Percentiles rank a stretch among this genome's conserved stretches.
Conservation (phyloP, 2,888 invertebrate species). For the Lepidochrysops patricia region DNA sequence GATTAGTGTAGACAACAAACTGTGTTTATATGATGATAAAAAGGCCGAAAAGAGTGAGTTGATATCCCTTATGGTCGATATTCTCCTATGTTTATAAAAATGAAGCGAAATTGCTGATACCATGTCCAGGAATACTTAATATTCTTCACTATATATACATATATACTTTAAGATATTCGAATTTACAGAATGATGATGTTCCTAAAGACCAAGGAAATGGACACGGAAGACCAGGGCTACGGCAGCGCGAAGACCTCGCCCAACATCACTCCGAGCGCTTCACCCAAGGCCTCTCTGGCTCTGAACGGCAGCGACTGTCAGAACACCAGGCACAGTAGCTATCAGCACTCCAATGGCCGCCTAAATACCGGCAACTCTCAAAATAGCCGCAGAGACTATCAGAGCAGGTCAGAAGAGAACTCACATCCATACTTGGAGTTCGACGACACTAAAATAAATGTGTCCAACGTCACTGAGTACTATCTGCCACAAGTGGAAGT, state of each 20-base stretch:
- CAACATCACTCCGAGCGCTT: slow-evolving; percentile 47
- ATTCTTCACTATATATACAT: too few species aligned
- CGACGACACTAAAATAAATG: slow-evolving; percentile 32
- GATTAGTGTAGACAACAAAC: too few species aligned
- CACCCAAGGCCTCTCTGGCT: slow-evolving; percentile 47
- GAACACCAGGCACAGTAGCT: too few species aligned
- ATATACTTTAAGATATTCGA: background rate
- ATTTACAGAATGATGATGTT: slow-evolving; percentile 64
- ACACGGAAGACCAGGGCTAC: slow-evolving; percentile 58
- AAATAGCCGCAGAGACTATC: slow-evolving; percentile 13
- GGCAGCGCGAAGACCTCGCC: slow-evolving; percentile 57
- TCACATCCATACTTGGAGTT: slow-evolving; percentile 38
- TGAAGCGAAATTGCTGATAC: slow-evolving; percentile 48
- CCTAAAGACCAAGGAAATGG: slow-evolving; percentile 49
- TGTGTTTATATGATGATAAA: slow-evolving; percentile 42
- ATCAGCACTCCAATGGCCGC: too few species aligned
- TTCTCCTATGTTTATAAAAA: slow-evolving; percentile 51
- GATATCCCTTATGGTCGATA: slow-evolving; percentile 48
- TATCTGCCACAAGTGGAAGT: slow-evolving; percentile 44
- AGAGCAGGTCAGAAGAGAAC: slow-evolving; percentile 29
- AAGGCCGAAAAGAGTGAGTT: slow-evolving; percentile 61
- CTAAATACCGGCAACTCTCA: background rate
- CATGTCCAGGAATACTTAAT: background rate
- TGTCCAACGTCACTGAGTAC: slow-evolving; percentile 33
- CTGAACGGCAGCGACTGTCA: slow-evolving; percentile 27